Percentiles rank a stretch among this genome's conserved stretches.
These are phyloP conservation scores for Lordiphosa collinella DNA, from an alignment of 1,140 invertebrate species.

Conservation along the genomic window DNA sequence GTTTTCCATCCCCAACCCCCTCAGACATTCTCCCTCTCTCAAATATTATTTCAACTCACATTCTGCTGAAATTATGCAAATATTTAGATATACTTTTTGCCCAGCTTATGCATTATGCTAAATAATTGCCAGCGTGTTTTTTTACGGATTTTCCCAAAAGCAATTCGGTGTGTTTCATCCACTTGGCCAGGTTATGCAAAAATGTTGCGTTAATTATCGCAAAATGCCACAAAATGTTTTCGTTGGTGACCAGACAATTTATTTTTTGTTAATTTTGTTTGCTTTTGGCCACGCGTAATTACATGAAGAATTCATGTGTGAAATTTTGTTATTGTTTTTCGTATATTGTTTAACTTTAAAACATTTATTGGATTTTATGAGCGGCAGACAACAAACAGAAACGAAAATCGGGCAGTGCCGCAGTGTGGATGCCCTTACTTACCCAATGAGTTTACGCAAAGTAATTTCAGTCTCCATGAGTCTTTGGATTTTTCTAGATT, in stretches of 20 bases:
- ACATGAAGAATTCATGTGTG: conserved; percentile 70
- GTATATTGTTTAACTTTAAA: conserved; percentile 47
- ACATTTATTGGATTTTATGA: conserved; percentile 40
- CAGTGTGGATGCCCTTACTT: too few relatives aligned
- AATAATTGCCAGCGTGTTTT: conserved; percentile 58
- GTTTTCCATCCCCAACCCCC: conserved; percentile 33
- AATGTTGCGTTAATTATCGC: conserved; percentile 70
- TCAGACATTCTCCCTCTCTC: not conserved
- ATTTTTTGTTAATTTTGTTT: conserved; percentile 50
- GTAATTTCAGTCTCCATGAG: too few relatives aligned
- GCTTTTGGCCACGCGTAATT: conserved; percentile 61
- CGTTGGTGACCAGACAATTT: conserved; percentile 36
- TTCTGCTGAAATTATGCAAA: conserved; percentile 68
- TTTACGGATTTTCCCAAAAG: conserved; percentile 4
- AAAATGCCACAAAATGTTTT: conserved; percentile 39
- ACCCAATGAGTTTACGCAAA: too few relatives aligned
- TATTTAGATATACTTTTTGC: conserved; percentile 54
- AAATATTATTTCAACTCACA: conserved; percentile 69
- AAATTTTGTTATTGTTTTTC: conserved; percentile 51
- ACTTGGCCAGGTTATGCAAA: conserved; percentile 56
- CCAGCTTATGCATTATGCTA: conserved; percentile 65
- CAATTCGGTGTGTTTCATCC: conserved; percentile 19
- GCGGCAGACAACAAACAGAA: conserved; percentile 8
- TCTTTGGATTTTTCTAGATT: too few relatives aligned
- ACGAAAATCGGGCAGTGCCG: too few relatives aligned